These are phyloP conservation scores for Tenebrio molitor DNA, from an alignment of 1,140 invertebrate species.

Conservation along the genomic window DNA sequence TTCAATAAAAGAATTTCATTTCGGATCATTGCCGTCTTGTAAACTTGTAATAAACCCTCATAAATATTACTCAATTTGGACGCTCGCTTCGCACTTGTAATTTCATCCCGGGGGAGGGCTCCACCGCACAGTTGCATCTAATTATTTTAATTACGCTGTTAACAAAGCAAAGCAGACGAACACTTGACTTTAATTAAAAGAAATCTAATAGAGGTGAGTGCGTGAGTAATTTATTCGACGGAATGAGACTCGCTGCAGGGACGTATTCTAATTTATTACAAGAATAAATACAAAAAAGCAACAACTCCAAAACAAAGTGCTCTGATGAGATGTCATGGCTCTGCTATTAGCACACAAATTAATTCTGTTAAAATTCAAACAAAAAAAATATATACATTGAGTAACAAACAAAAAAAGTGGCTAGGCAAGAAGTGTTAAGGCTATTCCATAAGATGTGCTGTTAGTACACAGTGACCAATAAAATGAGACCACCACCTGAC, in stretches of 20 bases:
- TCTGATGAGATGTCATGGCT: too few relatives aligned
- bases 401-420: not conserved
- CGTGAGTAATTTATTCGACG: conserved; percentile 35
- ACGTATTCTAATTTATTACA: conserved; percentile 20
- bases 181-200: conserved; percentile 37
- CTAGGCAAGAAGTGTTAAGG: conserved; percentile 20
- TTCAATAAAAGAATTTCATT: conserved; percentile 41
- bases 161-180: conserved; percentile 37
- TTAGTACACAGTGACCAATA: conserved; percentile 30
- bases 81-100: not conserved
- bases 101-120: conserved; percentile 9
- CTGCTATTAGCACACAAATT: too few relatives aligned
- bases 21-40: conserved; percentile 29
- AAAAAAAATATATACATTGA: too few relatives aligned
- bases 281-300: conserved; percentile 27
- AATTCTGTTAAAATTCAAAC: too few relatives aligned
- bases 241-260: conserved; percentile 16
- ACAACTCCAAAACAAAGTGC: too few relatives aligned
- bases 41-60: conserved; percentile 36
- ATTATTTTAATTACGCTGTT: conserved; percentile 38
- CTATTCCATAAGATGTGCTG: conserved; percentile 30
- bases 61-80: conserved; percentile 34
- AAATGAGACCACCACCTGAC: conserved; percentile 24
- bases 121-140: conserved; percentile 37
- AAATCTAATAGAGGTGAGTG: conserved; percentile 39